Base-by-base conservation (phyloP, 1,140 invertebrate species). In the Rhizoglyphus robini region DNA sequence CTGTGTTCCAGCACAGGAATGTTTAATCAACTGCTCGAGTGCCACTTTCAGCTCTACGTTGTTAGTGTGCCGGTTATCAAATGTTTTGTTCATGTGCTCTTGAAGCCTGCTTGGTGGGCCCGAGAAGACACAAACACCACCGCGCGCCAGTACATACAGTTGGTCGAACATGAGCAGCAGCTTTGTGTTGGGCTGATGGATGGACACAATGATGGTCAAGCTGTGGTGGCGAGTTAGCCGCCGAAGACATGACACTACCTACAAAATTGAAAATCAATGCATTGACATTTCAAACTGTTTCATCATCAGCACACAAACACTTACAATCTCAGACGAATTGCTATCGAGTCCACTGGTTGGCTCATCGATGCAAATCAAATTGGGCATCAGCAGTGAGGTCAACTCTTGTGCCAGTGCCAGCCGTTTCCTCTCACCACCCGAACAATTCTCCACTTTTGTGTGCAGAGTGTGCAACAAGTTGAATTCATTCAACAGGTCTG, bases 361-460 rank as follows among this genome's bases (percentile, higher is more conserved):
- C 27, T 63, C 61, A 47, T 63, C 61, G 47, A 63, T 47, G 30
- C 47, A 49, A 2, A 63, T 46, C 18, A 63, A 25, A 49, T 63
- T 63, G n/a, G 61, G 61, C 41, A 46, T 63, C 15, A 8, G 23
- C 8, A 46, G 27, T 23, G 61, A 61, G 11, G 61, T 63, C 41
- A 68, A 63, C 32, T 96, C 93, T 63, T 95, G 77, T 20, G 93
- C 91, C 69, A 96, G 93, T 1, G 91, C 91, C 46, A 96, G 76
- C 57, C 93, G 81, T 75, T 96, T 96, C 62, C 87, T 81, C 77
- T 96, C 91, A 0, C 94, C 94, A 8, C 92, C 92, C 1, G 41
- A 54, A 54, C 64, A 68, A 31, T 38, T 20, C 13, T 60, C 27
- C 8, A 68, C 64, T 15, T 29, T 11, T 29, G 63, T 68, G 30